Conservation (phyloP, 2,113 vertebrate species). For the Phalacrocorax aristotelis region DNA sequence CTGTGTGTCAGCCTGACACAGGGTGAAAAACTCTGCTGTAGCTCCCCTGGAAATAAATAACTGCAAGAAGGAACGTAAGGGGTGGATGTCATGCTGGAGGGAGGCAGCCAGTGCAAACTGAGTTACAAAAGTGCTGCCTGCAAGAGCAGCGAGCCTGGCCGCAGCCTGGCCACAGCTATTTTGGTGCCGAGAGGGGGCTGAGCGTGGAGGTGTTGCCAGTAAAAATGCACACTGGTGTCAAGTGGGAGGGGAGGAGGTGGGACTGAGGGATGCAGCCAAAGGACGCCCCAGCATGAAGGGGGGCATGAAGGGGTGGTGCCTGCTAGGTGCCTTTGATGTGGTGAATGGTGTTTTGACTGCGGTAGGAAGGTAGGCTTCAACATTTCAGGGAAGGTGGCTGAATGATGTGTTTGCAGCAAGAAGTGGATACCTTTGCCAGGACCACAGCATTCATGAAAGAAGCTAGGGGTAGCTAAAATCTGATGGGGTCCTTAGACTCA, state of each 20-base stretch:
- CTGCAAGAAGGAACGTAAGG: not conserved
- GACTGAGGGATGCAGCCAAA: accelerated
- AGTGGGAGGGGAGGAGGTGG: too few species aligned
- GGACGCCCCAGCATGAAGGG: not conserved
- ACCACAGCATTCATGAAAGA: accelerated
- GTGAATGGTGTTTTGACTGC: not conserved
- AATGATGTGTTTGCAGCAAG: not conserved
- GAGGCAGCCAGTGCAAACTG: not conserved
- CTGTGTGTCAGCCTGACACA: accelerated
- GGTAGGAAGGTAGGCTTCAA: not conserved
- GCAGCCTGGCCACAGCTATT: not conserved
- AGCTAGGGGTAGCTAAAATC: not conserved
- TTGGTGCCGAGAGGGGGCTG: not conserved
- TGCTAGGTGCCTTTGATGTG: not conserved
- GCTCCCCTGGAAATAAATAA: not conserved
- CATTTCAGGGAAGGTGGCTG: not conserved
- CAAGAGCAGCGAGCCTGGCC: not conserved
- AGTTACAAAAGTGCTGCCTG: not conserved
- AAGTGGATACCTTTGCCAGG: not conserved
- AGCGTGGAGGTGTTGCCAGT: not conserved
- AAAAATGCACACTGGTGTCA: not conserved
- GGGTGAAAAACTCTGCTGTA: not conserved
- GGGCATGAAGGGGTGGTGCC: accelerated
- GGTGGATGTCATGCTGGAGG: not conserved
- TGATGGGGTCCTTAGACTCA: accelerated